Conservation (phyloP, 92 coral and sea anemone genomes). For the Ricordea florida region DNA sequence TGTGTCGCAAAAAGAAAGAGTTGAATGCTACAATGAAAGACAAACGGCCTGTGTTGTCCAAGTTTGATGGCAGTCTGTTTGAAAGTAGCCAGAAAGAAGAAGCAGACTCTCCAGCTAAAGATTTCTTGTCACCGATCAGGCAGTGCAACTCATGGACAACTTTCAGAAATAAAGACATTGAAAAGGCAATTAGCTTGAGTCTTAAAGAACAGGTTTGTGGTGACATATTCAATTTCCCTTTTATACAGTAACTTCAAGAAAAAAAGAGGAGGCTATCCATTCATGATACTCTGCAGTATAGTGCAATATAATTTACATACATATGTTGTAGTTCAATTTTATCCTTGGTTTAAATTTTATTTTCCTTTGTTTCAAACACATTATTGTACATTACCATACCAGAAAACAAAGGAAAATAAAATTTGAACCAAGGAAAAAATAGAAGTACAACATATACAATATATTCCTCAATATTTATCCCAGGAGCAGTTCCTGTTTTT, state of each 20-base stretch:
- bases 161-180: slow-evolving; percentile 61
- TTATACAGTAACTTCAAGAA: too few relatives aligned
- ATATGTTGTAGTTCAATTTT: neutral
- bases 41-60: slow-evolving; percentile 26
- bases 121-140: neutral
- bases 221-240: too few relatives aligned
- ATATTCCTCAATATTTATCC: too few relatives aligned
- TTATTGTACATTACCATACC: too few relatives aligned
- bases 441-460: too few relatives aligned
- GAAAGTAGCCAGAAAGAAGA: neutral
- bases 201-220: slow-evolving; percentile 66
- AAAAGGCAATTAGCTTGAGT: slow-evolving; percentile 75
- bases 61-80: slow-evolving; percentile 58
- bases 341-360: neutral
- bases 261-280: too few relatives aligned
- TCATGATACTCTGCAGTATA: too few relatives aligned
- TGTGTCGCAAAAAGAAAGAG: neutral
- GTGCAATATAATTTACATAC: too few relatives aligned
- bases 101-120: neutral
- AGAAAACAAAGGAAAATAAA: too few relatives aligned
- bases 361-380: too few relatives aligned
- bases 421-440: too few relatives aligned
- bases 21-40: neutral
- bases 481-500: too few relatives aligned
- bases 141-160: neutral